Evolutionary conservation across 1,140 invertebrate genomes (phyloP).

Genomic region (Homarus americanus): DNA sequence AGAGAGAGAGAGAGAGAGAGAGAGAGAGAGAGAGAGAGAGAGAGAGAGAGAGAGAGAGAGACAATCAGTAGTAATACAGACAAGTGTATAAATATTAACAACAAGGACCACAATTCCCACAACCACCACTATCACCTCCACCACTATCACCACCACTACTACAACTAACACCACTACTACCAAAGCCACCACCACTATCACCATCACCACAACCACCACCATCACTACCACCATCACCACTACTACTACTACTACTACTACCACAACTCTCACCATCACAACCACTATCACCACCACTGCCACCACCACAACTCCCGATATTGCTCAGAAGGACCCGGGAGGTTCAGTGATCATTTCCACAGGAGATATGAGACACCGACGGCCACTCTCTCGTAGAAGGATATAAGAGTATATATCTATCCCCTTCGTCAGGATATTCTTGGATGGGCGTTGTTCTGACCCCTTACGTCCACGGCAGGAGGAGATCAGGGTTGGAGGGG

Average conservation of each 20-base stretch:
- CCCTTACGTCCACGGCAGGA: too few relatives aligned
- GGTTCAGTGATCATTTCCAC: neutral
- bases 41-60: neutral
- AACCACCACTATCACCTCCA: neutral
- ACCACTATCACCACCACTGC: neutral
- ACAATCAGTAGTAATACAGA: neutral
- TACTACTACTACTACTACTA: neutral
- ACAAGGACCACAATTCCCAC: neutral
- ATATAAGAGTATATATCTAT: too few relatives aligned
- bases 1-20: constrained; percentile 18
- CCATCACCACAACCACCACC: neutral
- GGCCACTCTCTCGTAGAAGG: neutral
- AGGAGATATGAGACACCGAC: neutral
- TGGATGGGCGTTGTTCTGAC: too few relatives aligned
- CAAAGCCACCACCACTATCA: neutral
- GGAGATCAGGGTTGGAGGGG: too few relatives aligned
- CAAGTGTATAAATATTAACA: too few relatives aligned
- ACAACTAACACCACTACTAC: neutral
- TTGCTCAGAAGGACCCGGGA: neutral
- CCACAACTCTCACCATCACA: neutral
- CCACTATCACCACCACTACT: neutral
- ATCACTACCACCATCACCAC: neutral
- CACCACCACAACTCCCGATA: neutral
- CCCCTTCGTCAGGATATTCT: too few relatives aligned
- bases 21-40: constrained; percentile 25